phyloP scores from a whole-genome alignment of 2,888 invertebrate species.

The Nezara viridula region DNA sequence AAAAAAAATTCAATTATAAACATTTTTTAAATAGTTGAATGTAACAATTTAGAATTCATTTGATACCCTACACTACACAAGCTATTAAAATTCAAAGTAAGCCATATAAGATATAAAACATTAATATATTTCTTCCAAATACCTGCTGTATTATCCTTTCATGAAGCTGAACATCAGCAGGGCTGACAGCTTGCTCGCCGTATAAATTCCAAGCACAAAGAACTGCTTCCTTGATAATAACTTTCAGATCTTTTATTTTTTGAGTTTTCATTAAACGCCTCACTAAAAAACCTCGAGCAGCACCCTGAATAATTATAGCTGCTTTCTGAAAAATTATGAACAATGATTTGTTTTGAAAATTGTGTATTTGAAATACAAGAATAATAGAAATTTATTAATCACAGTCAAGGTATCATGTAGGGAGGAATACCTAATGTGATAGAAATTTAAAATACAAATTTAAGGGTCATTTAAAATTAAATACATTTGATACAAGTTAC shows the following conservation, averaged over 20 bases:
- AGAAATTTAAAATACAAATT: not conserved
- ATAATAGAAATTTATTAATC: not conserved
- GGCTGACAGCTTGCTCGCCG: constrained; percentile 74
- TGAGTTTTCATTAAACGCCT: constrained; percentile 86
- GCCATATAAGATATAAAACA: not conserved
- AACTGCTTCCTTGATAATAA: constrained; percentile 84
- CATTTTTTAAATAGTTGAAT: no score
- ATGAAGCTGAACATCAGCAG: constrained; percentile 69
- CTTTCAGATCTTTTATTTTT: constrained; percentile 83
- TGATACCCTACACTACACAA: not conserved
- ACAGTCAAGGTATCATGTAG: not conserved
- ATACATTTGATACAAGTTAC: no score
- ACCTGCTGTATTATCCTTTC: constrained; percentile 66
- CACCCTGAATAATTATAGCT: constrained; percentile 78
- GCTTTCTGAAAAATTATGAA: constrained; percentile 69
- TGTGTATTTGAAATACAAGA: not conserved
- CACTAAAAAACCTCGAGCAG: constrained; percentile 82
- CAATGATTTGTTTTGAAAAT: not conserved
- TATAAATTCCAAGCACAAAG: constrained; percentile 83
- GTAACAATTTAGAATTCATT: not conserved
- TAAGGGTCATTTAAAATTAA: no score
- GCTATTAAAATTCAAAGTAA: not conserved
- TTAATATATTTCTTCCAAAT: not conserved
- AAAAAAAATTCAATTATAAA: no score
- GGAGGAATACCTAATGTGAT: not conserved